Conservation (phyloP, 2,113 vertebrate species). For the Delphinus delphis region DNA sequence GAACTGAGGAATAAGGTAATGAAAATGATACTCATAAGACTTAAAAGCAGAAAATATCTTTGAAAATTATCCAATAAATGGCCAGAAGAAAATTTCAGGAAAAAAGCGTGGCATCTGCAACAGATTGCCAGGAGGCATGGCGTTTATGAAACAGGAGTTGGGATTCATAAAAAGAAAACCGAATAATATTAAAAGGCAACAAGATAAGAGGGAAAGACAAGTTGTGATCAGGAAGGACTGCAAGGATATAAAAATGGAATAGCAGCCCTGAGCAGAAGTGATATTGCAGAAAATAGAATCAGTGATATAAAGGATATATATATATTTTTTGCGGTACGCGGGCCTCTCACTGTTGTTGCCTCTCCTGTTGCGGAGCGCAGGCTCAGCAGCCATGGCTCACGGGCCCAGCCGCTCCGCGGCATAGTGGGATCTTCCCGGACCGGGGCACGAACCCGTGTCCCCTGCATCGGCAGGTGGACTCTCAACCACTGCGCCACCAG, state of each 20-base stretch:
- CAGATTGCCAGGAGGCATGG: not conserved
- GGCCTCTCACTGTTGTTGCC: too few relatives aligned
- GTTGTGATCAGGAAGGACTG: not conserved
- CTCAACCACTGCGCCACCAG: too few relatives aligned
- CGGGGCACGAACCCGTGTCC: too few relatives aligned
- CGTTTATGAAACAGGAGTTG: not conserved
- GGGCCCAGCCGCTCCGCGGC: too few relatives aligned
- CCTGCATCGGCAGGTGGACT: too few relatives aligned
- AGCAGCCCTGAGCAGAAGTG: not conserved
- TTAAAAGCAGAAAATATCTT: not conserved
- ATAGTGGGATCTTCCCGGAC: too few relatives aligned
- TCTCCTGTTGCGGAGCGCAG: too few relatives aligned
- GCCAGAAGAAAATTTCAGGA: not conserved
- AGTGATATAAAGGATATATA: not conserved
- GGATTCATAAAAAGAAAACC: not conserved
- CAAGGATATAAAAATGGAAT: not conserved
- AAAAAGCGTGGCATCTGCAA: not conserved
- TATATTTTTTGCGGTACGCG: too few relatives aligned
- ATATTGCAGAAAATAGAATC: not conserved
- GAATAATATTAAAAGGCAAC: not conserved
- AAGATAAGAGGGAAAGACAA: not conserved
- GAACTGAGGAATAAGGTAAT: not conserved
- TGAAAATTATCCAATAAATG: slow-evolving; percentile 17
- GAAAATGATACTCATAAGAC: not conserved
- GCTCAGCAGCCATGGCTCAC: too few relatives aligned